A percentile compares a stretch with the other conserved stretches of the same genome.
phyloP scores from a whole-genome alignment of 2,888 invertebrate species.

The Theodoxus fluviatilis region DNA sequence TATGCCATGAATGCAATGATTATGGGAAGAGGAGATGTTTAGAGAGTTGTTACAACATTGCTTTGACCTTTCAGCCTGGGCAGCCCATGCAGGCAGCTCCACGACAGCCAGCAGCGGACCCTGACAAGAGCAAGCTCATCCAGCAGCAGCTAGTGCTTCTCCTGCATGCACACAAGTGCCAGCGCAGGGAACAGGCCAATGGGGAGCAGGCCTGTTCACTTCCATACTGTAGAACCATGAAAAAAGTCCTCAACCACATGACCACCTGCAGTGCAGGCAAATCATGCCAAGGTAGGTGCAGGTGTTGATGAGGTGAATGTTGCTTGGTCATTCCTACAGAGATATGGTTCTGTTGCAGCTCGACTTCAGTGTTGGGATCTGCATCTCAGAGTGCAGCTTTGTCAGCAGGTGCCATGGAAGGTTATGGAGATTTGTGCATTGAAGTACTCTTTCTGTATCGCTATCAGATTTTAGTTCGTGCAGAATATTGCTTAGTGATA shows the following conservation, averaged over 20 bases:
- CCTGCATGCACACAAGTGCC: slow-evolving; percentile 98
- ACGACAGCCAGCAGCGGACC: slow-evolving; percentile 74
- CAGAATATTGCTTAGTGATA: too few relatives aligned
- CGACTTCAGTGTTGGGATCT: too few relatives aligned
- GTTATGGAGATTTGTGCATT: too few relatives aligned
- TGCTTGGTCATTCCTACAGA: neutral
- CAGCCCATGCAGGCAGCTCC: slow-evolving; percentile 34
- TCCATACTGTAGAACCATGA: slow-evolving; percentile 99
- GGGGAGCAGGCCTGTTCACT: slow-evolving; percentile 86
- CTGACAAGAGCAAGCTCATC: slow-evolving; percentile 96
- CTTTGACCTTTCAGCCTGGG: slow-evolving; percentile 30
- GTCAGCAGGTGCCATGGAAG: too few relatives aligned
- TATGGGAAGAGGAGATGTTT: neutral
- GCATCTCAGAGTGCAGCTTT: too few relatives aligned
- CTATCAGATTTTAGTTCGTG: too few relatives aligned
- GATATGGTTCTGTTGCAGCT: neutral
- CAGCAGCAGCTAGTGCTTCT: slow-evolving; percentile 97
- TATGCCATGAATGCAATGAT: neutral
- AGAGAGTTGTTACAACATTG: neutral
- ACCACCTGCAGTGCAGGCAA: slow-evolving; percentile 90
- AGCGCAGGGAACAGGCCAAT: slow-evolving; percentile 86
- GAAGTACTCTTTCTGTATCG: too few relatives aligned
- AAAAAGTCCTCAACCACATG: slow-evolving; percentile 97
- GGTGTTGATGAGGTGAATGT: neutral
- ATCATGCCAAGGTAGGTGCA: slow-evolving; percentile 63